Conservation (phyloP, 35 echinoderm and acorn worm genomes). For the Ophiothrix spiculata region DNA sequence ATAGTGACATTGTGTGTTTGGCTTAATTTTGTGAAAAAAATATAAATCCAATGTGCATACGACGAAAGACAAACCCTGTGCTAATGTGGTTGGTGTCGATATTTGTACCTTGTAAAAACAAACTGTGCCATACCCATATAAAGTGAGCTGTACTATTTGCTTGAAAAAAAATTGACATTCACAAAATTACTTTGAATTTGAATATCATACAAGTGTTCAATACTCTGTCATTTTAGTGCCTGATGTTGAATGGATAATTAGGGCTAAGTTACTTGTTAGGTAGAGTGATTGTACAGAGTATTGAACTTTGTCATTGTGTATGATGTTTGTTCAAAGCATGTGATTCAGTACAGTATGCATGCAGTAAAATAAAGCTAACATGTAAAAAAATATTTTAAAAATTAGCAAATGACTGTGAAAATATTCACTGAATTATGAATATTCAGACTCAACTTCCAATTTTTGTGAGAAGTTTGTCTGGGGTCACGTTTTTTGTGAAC, state of each 20-base stretch:
- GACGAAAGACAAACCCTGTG: no score
- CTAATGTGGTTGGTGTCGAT: no score
- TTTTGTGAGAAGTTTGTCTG: slow-evolving; percentile 7
- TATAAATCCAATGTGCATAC: no score
- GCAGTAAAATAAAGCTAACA: neutral
- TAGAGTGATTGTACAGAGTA: neutral
- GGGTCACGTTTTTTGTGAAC: neutral
- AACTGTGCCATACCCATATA: no score
- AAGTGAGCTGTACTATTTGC: neutral
- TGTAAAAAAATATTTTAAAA: neutral
- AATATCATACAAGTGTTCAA: no score
- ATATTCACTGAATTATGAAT: neutral
- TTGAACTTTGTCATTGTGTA: neutral
- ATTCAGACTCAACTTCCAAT: neutral
- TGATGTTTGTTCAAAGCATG: neutral
- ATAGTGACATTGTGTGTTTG: no score
- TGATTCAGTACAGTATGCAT: slow-evolving; percentile 6
- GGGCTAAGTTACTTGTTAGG: neutral
- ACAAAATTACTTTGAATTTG: neutral
- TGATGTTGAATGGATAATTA: neutral
- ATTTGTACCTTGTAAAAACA: no score
- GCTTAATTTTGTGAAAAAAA: no score
- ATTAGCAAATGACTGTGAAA: neutral
- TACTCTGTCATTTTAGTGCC: no score
- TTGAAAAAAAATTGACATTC: neutral